Evolutionary conservation across 2,888 invertebrate species (phyloP), one percentile per base, ranked within the genome.

Genomic region (Digitonthophagus gazella): DNA sequence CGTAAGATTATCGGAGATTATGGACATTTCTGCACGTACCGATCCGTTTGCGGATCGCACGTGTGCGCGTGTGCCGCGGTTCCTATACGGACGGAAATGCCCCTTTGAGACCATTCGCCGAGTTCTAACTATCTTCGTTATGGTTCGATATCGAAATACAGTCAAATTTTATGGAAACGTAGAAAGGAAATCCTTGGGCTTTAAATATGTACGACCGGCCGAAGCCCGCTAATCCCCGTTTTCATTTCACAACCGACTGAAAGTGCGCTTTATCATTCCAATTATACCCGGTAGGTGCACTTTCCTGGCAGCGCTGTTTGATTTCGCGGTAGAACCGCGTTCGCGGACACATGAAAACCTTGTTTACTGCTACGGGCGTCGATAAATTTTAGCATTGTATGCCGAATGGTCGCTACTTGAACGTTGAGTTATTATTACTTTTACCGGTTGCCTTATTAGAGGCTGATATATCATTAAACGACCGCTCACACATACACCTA

Each of bases 41-140:
- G 69, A 67, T 22, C 72, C 71, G 71, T 73, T 73, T 71, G 71
- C 69, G 68, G 73, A 64, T 69, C 71, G 73, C 75, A 75, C 75
- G 75, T 74, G 75, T 74, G 70, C 74, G 28, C 67, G 57, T 72
- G 72, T 71, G 22, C 6, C 28, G 28, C 28, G 28, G 28, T 44
- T 44, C 28, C 28, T 44, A 44, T 44, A 44, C 28, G 28, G 28
- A 44, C 11, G 6, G 28, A 44, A 44, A 44, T 44, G 28, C 28
- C 28, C 28, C 28, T 44, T 44, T 44, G 28, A 1, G 28, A 44
- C 28, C 28, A 3, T n/a, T n/a, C n/a, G n/a, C n/a, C n/a, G n/a
- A n/a, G n/a, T 44, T 44, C 11, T 11, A 44, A 44, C 28, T 44
- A 11, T 71, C 55, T 71, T 72, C 20, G 71, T 71, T 61, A 61